These are phyloP conservation scores for Timema cristinae DNA, from an alignment of 2,888 invertebrate species.

Conservation along the genomic window DNA sequence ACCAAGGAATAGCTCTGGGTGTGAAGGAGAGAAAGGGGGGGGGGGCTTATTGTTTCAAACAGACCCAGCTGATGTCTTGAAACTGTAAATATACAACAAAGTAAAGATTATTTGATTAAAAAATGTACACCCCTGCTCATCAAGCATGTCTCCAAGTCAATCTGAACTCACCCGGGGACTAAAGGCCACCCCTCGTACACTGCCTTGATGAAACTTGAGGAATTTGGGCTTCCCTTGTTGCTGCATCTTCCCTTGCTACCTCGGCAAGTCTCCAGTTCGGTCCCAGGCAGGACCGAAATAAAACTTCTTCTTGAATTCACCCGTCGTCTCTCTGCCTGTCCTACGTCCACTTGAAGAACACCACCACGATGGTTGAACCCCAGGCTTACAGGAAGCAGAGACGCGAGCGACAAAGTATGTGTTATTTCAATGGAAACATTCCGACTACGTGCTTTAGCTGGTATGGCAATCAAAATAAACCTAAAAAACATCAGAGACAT, in stretches of 20 bases:
- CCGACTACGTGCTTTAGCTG: too few species aligned
- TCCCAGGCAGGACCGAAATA: not conserved
- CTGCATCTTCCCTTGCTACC: conserved; percentile 38
- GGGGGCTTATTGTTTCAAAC: not conserved
- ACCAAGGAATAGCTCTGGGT: too few species aligned
- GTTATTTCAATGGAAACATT: not conserved
- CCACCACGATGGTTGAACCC: not conserved
- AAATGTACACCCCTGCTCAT: too few species aligned
- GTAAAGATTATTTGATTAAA: not conserved
- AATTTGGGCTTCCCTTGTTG: conserved; percentile 44
- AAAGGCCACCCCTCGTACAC: conserved; percentile 44
- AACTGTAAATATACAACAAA: not conserved
- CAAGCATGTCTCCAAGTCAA: not conserved
- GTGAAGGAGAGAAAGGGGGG: not conserved
- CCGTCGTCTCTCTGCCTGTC: not conserved
- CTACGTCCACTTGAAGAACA: not conserved
- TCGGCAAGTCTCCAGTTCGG: not conserved
- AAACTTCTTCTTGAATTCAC: not conserved
- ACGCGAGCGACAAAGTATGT: not conserved
- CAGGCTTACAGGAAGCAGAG: not conserved
- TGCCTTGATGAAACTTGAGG: conserved; percentile 43
- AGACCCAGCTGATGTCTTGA: not conserved
- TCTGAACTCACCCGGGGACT: conserved; percentile 41
- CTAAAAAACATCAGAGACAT: too few species aligned
- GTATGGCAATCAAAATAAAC: too few species aligned